phyloP scores from a whole-genome alignment of 2,888 invertebrate species.

The Eupithecia pulchellata region DNA sequence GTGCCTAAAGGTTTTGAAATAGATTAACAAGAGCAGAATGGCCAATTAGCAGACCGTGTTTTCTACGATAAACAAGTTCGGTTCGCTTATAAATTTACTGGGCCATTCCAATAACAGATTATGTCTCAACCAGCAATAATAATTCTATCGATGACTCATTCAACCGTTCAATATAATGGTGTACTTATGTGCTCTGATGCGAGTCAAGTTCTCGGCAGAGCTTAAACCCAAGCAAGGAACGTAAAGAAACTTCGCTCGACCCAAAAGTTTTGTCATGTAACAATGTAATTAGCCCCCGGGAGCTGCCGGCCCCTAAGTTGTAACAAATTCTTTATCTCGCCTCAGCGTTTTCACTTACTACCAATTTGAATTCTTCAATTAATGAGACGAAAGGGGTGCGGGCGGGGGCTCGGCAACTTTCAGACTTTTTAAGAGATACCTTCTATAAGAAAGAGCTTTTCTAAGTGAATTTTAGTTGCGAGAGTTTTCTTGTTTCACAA shows the following conservation, averaged over 20 bases:
- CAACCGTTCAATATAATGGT: slow-evolving; percentile 61
- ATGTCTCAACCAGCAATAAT: slow-evolving; percentile 35
- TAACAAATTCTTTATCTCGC: slow-evolving; percentile 79
- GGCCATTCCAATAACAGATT: slow-evolving; percentile 25
- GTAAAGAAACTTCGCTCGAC: slow-evolving; percentile 76
- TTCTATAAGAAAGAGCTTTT: slow-evolving; percentile 24
- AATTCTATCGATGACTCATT: slow-evolving; percentile 49
- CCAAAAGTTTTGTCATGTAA: slow-evolving; percentile 82
- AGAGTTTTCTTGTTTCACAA: slow-evolving; percentile 23
- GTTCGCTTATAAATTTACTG: neutral
- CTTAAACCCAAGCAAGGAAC: slow-evolving; percentile 68
- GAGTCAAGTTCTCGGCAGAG: slow-evolving; percentile 71
- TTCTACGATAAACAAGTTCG: neutral
- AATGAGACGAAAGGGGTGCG: slow-evolving; percentile 53
- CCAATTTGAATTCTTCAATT: slow-evolving; percentile 65
- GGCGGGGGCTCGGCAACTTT: slow-evolving; percentile 39
- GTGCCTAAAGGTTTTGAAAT: neutral
- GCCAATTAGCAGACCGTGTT: neutral
- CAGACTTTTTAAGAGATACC: slow-evolving; percentile 32
- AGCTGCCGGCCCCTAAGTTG: slow-evolving; percentile 68
- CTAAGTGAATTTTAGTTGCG: slow-evolving; percentile 28
- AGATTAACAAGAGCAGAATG: neutral
- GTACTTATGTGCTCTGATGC: slow-evolving; percentile 61
- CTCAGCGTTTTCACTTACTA: slow-evolving; percentile 70
- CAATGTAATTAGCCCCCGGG: slow-evolving; percentile 81